A percentile compares a stretch with the other conserved stretches of the same genome.
phyloP scores from a whole-genome alignment of 2,888 invertebrate species.

The Aethes cnicana region DNA sequence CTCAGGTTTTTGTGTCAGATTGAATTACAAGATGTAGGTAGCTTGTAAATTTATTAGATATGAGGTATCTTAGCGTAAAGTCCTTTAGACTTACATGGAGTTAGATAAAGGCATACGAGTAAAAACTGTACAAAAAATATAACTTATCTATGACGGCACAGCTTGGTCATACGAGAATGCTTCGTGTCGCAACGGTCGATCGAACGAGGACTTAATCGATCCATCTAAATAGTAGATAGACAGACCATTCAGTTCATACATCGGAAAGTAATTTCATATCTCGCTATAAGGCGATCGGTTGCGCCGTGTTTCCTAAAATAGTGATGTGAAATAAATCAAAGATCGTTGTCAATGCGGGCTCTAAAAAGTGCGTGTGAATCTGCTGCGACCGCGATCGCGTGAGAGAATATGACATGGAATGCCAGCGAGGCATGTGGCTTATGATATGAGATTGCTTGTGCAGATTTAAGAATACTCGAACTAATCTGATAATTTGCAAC shows the following conservation, averaged over 20 bases:
- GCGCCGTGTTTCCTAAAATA: slow-evolving; percentile 78
- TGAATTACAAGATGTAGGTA: slow-evolving; percentile 3
- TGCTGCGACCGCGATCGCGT: slow-evolving; percentile 64
- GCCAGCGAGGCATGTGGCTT: slow-evolving; percentile 53
- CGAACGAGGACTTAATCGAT: slow-evolving; percentile 36
- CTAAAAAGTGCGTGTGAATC: slow-evolving; percentile 79
- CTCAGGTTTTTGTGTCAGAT: slow-evolving; percentile 4
- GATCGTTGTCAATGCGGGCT: slow-evolving; percentile 64
- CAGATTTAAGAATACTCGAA: slow-evolving; percentile 44
- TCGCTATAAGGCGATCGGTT: slow-evolving; percentile 65
- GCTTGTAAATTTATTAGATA: too few species aligned
- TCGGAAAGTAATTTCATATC: slow-evolving; percentile 73
- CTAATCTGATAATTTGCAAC: slow-evolving; percentile 41
- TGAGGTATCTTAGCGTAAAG: too few species aligned
- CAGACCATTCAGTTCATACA: slow-evolving; percentile 58
- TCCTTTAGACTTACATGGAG: slow-evolving; percentile 12
- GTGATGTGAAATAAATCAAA: slow-evolving; percentile 79
- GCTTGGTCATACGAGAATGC: slow-evolving; percentile 18
- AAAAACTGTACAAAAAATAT: slow-evolving; percentile 24
- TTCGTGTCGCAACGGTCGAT: slow-evolving; percentile 11
- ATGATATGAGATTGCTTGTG: slow-evolving; percentile 49
- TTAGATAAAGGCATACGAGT: too few species aligned
- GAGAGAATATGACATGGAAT: slow-evolving; percentile 66
- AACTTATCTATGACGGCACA: slow-evolving; percentile 18
- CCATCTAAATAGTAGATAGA: slow-evolving; percentile 47